Percentiles rank a stretch among this genome's conserved stretches.
These are phyloP conservation scores for Machimus rusticus DNA, from an alignment of 2,888 invertebrate species.

Conservation along the genomic window DNA sequence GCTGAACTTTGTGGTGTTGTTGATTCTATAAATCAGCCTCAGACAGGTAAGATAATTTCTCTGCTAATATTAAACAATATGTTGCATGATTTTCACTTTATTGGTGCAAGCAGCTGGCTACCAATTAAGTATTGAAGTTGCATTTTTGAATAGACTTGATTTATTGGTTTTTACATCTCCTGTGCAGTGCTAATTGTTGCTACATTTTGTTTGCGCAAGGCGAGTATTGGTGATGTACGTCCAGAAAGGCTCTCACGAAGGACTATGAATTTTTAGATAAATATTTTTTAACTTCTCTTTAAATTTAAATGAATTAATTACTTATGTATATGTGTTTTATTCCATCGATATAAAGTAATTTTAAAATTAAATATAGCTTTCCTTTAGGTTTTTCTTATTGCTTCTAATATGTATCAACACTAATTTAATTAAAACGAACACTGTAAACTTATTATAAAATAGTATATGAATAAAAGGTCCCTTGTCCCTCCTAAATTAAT, in stretches of 20 bases:
- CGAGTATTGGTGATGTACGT: background rate
- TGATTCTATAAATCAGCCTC: background rate
- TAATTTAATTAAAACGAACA: no score
- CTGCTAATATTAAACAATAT: background rate
- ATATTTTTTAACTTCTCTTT: background rate
- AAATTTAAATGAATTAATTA: background rate
- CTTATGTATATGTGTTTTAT: background rate
- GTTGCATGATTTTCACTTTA: background rate
- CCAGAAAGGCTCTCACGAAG: background rate
- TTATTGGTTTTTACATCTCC: background rate
- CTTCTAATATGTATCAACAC: no score
- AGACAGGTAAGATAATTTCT: background rate
- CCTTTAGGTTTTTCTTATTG: no score
- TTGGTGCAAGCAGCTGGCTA: background rate
- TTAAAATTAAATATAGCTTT: no score
- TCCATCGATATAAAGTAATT: no score
- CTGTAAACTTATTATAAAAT: no score
- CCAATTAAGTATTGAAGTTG: background rate
- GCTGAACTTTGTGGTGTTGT: background rate
- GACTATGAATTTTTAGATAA: background rate
- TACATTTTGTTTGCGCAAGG: background rate
- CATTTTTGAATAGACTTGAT: background rate
- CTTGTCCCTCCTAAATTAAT: no score
- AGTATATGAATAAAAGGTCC: no score
- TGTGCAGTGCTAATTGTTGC: background rate